A percentile compares a stretch with the other conserved stretches of the same genome.
Conservation (phyloP, 2,888 invertebrate species). For the Melieria picta region DNA sequence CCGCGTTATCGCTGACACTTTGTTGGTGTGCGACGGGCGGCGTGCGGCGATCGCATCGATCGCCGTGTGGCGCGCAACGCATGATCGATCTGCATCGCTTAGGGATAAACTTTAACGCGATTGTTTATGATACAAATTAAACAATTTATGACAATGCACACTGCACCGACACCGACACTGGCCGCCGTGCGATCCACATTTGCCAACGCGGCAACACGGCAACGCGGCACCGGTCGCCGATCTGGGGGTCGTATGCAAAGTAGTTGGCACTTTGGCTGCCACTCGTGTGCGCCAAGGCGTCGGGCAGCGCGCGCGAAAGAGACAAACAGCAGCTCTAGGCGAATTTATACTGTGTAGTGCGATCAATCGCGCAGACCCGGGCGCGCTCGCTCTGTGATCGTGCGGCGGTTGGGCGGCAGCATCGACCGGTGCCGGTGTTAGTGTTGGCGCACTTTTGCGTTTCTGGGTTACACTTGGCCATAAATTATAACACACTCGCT, state of each 20-base stretch:
- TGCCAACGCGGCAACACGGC: conserved; percentile 38
- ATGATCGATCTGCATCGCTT: conserved; percentile 64
- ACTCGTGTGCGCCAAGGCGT: neutral
- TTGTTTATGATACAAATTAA: conserved; percentile 68
- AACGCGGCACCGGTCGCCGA: conserved; percentile 22
- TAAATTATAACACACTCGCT: neutral
- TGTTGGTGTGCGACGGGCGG: neutral
- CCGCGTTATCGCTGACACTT: conserved; percentile 17
- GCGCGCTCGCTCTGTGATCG: neutral
- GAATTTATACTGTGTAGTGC: conserved; percentile 43
- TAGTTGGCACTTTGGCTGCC: conserved; percentile 1
- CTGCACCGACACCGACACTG: conserved; percentile 7
- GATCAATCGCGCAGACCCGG: conserved; percentile 35
- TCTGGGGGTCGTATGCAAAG: conserved; percentile 27
- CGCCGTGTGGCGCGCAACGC: conserved; percentile 44
- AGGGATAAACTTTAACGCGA: conserved; percentile 65
- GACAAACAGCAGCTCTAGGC: conserved; percentile 48
- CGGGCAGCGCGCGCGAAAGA: neutral
- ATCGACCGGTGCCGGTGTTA: conserved; percentile 7
- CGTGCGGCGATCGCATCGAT: conserved; percentile 38
- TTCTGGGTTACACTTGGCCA: neutral
- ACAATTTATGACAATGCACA: conserved; percentile 66
- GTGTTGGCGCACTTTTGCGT: neutral
- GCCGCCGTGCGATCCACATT: conserved; percentile 12
- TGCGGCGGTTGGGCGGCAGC: conserved; percentile 11